phyloP scores from a whole-genome alignment of 2,797 vertebrate species.

The Oreonectes daqikongensis region DNA sequence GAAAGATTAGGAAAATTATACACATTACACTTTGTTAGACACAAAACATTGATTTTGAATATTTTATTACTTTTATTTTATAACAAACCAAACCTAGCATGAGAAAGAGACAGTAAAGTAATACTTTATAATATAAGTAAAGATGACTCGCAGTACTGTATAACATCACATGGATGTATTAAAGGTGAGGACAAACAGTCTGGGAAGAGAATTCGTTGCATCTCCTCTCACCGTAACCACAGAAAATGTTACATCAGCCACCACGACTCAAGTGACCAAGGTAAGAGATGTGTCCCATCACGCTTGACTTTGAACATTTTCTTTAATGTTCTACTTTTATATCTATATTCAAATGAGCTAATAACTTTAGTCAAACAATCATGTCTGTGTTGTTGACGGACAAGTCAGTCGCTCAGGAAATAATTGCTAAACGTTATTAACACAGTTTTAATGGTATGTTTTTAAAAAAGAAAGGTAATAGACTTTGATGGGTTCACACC shows the following conservation, averaged over 20 bases:
- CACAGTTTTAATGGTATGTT: neutral
- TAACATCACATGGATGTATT: slow-evolving; percentile 24
- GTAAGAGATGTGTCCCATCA: slow-evolving; percentile 71
- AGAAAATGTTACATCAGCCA: slow-evolving; percentile 94
- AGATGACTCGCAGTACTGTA: too few species aligned
- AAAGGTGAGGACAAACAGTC: slow-evolving; percentile 68
- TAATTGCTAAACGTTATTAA: neutral
- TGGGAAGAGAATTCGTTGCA: slow-evolving; percentile 68
- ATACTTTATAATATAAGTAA: too few species aligned
- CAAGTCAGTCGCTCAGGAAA: neutral
- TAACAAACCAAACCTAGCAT: too few species aligned
- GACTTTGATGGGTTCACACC: neutral
- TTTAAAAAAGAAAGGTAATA: neutral
- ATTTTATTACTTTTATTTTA: too few species aligned
- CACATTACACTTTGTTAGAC: too few species aligned
- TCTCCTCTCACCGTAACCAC: slow-evolving; percentile 78
- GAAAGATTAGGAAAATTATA: too few species aligned
- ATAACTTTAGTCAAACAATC: slow-evolving; percentile 3
- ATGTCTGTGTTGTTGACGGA: neutral
- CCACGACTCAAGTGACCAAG: slow-evolving; percentile 98
- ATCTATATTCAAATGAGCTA: neutral
- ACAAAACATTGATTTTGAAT: too few species aligned
- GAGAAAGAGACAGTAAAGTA: too few species aligned
- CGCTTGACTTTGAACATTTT: neutral
- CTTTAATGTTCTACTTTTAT: neutral